These are phyloP conservation scores for Linnaemya tessellans DNA, from an alignment of 2,888 invertebrate genomes.

Conservation along the genomic window DNA sequence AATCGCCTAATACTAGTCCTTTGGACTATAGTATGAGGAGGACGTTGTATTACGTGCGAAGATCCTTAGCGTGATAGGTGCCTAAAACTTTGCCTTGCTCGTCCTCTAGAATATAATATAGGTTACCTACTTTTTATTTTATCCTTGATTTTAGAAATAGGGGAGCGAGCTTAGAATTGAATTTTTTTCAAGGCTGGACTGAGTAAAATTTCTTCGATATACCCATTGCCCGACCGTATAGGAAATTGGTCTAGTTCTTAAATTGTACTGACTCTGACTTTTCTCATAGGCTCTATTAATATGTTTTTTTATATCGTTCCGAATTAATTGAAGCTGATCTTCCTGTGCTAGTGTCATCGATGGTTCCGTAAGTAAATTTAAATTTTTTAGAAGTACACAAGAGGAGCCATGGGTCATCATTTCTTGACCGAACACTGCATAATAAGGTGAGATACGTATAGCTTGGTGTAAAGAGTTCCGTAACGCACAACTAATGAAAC, in stretches of 20 bases:
- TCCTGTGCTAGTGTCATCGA: no score
- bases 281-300: no score
- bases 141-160: background rate
- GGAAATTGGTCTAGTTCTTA: constrained; percentile 1
- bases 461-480: background rate
- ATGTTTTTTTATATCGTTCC: no score
- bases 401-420: background rate
- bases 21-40: no score
- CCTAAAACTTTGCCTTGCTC: constrained; percentile 6
- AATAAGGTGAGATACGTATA: background rate
- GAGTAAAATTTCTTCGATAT: background rate
- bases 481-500: no score
- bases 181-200: constrained; percentile 13
- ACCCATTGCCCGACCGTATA: background rate
- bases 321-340: no score
- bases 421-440: background rate
- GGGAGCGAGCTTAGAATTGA: constrained; percentile 8
- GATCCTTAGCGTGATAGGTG: constrained; percentile 6
- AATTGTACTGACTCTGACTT: no score
- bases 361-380: no score
- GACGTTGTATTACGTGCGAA: background rate
- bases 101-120: no score
- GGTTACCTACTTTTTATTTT: no score
- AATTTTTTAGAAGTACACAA: background rate
- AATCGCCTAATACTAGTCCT: background rate